Percentiles rank a stretch among this genome's conserved stretches.
phyloP scores from a whole-genome alignment of 2,797 vertebrate species.

The Typhlichthys subterraneus region DNA sequence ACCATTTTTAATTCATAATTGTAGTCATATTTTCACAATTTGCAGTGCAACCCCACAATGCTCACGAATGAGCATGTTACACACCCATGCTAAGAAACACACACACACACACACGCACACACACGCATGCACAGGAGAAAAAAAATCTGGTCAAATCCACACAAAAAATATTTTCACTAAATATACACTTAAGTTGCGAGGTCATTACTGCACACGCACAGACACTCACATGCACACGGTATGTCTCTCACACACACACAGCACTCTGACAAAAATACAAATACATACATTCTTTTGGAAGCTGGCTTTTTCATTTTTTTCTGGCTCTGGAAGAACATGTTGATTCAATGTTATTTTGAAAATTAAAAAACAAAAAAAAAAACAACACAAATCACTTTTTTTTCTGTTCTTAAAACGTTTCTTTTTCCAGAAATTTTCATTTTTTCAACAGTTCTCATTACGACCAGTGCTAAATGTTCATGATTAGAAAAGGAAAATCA shows the following conservation, averaged over 20 bases:
- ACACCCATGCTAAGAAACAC: conserved; percentile 6
- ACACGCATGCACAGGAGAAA: not conserved
- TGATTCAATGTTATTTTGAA: conserved; percentile 56
- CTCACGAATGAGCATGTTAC: conserved; percentile 3
- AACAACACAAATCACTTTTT: conserved; percentile 52
- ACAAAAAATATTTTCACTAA: conserved; percentile 13
- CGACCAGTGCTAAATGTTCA: conserved; percentile 56
- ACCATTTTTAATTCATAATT: conserved; percentile 23
- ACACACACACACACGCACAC: conserved; percentile 3
- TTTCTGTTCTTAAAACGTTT: conserved; percentile 36
- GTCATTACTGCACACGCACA: not conserved
- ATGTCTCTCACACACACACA: not conserved
- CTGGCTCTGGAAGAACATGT: conserved; percentile 70
- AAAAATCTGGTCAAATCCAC: conserved; percentile 11
- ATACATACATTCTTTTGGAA: conserved; percentile 39
- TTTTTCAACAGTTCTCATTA: conserved; percentile 39
- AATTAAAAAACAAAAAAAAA: conserved; percentile 59
- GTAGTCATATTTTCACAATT: conserved; percentile 31
- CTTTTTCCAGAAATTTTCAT: conserved; percentile 46
- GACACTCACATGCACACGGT: conserved; percentile 1
- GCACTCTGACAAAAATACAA: conserved; percentile 18
- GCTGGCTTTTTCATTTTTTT: conserved; percentile 71
- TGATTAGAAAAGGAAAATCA: conserved; percentile 10
- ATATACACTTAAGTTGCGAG: not conserved
- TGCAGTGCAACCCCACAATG: conserved; percentile 37